These are phyloP conservation scores for Entosphenus tridentatus DNA, from an alignment of 2,113 vertebrate species.

Conservation along the genomic window DNA sequence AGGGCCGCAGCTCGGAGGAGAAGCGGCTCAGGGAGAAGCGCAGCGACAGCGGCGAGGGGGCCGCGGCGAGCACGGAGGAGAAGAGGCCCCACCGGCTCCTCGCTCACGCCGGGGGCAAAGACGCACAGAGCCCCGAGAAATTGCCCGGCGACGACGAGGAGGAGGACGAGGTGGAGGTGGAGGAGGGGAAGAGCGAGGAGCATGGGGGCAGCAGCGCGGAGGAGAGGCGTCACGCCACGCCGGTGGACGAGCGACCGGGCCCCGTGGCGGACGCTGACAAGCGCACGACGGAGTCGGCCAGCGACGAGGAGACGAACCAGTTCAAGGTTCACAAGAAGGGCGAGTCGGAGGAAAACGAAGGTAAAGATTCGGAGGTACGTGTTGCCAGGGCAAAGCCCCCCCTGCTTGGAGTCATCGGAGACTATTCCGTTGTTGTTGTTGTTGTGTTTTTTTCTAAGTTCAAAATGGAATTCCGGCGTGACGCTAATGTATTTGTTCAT, in stretches of 20 bases:
- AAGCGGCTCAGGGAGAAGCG: no score
- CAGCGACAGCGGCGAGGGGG: no score
- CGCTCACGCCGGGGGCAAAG: no score
- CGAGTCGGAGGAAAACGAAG: conserved; percentile 18
- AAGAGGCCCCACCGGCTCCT: no score
- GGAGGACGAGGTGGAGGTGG: conserved; percentile 18
- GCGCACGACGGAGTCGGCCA: conserved; percentile 15
- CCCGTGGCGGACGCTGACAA: conserved; percentile 26
- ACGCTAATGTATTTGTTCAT: conserved; percentile 8
- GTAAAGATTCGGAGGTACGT: conserved; percentile 13
- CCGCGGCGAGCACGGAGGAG: no score
- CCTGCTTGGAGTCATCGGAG: background rate
- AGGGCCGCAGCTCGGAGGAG: no score
- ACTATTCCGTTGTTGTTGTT: no score
- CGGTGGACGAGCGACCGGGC: conserved; percentile 34
- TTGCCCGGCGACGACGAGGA: background rate
- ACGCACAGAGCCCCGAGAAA: background rate
- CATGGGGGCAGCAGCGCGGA: no score
- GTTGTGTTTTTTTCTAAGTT: background rate
- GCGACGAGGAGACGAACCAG: conserved; percentile 20
- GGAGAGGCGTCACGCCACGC: conserved; percentile 21
- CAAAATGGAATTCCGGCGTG: background rate
- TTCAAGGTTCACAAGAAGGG: conserved; percentile 22
- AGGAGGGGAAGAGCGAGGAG: conserved; percentile 14
- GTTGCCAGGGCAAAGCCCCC: conserved; percentile 15